These are phyloP conservation scores for Columbina picui DNA, from an alignment of 2,113 vertebrate genomes.

Conservation along the genomic window DNA sequence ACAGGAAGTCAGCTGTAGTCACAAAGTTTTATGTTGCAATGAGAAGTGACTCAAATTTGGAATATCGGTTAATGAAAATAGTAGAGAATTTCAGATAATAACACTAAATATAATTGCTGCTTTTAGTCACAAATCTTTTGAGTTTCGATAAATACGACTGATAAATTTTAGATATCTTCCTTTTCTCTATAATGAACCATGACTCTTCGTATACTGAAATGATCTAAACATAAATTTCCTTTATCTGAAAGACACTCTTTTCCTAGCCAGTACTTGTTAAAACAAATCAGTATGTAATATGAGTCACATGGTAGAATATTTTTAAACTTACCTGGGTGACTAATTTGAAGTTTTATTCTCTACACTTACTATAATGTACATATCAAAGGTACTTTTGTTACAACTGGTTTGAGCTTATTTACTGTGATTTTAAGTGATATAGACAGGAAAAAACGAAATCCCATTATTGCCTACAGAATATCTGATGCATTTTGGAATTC, in stretches of 20 bases:
- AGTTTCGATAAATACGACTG: neutral
- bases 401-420: neutral
- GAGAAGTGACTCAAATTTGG: neutral
- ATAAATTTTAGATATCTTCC: neutral
- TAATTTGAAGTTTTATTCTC: neutral
- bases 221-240: neutral
- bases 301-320: neutral
- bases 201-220: neutral
- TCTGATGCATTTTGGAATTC: neutral
- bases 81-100: neutral
- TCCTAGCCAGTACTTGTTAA: neutral
- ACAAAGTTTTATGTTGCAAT: neutral
- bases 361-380: neutral
- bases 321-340: neutral
- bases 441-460: neutral
- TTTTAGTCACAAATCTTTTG: neutral
- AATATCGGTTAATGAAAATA: neutral
- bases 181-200: neutral
- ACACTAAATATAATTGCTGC: neutral
- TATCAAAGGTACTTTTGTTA: neutral
- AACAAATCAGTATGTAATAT: neutral
- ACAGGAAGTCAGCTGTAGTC: neutral
- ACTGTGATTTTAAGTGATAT: constrained; percentile 20
- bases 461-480: neutral
- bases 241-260: neutral